Base-by-base conservation (phyloP, 2,797 vertebrate genomes). In the Lithobates pipiens region DNA sequence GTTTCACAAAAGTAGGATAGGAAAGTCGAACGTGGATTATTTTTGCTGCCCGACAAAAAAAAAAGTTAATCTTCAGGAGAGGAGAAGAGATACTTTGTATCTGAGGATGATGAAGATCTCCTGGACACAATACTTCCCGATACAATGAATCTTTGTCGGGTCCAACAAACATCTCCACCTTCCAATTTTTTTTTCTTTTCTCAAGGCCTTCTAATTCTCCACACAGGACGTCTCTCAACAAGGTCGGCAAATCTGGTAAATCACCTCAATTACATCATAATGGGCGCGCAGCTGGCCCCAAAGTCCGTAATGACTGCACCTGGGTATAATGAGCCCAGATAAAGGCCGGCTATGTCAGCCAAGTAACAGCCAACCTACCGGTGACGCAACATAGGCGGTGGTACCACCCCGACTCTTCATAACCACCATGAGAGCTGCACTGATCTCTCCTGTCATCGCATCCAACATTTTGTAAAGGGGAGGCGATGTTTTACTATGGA, bases 251-350 rank as follows among this genome's bases (percentile, higher is more conserved):
- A 82, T 86, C 85, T 68, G 54, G 42, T 72, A 83, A 83, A 86
- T 83, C 75, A 86, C 80, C 67, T 74, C 80, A 86, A 86, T 86
- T 86, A 86, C 44, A 39, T 75, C 71, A 83, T 83, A 79, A 83
- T 83, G 61, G 34, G 76, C 68, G 76, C 76, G 63, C 85, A 87
- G 80, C 85, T 87, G 85, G 76, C 23, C 67, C 61, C 34, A 36
- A 79, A 74, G 75, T 29, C 70, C 8, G 11, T 83, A 87, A 87
- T 87, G 72, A 75, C 76, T 79, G 85, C 85, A 87, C 85, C 85
- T 87, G 85, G 80, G 68, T 70, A 57, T 87, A 87, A 83, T 83
- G 83, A 76, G 21, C 54, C 29, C 21, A 76, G 75, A 83, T 87
- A 87, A 83, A 74, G 79, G 70, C 29, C 42, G 27, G 61, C 76